Conservation (phyloP, 2,113 vertebrate species). For the Myanophis thanlyinensis region DNA sequence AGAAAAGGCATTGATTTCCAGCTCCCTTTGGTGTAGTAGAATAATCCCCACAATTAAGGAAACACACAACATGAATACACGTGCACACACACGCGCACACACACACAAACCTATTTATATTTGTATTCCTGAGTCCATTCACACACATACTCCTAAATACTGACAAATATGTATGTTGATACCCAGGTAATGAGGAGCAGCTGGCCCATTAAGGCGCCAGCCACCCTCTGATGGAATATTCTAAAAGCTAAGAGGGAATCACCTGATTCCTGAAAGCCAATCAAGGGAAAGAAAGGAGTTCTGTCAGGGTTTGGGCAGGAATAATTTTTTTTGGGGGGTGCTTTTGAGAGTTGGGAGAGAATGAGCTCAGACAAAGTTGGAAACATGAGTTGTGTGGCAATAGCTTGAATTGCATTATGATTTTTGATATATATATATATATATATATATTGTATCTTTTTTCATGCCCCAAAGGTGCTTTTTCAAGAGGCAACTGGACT, state of each 20-base stretch:
- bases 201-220: background rate
- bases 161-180: background rate
- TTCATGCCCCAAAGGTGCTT: too few relatives aligned
- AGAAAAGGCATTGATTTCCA: too few relatives aligned
- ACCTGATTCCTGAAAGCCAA: background rate
- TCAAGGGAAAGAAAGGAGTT: background rate
- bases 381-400: background rate
- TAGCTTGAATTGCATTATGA: background rate
- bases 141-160: background rate
- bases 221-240: background rate
- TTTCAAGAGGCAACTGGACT: too few relatives aligned
- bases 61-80: background rate
- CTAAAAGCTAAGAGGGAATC: background rate
- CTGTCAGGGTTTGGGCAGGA: background rate
- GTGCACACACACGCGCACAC: too few relatives aligned
- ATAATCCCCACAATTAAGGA: background rate
- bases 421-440: too few relatives aligned
- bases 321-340: background rate
- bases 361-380: background rate
- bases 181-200: background rate
- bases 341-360: background rate
- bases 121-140: background rate
- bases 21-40: too few relatives aligned
- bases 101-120: too few relatives aligned
- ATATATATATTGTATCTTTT: too few relatives aligned